Base-by-base conservation (phyloP, 2,113 vertebrate genomes). In the Sceloporus tristichus region DNA sequence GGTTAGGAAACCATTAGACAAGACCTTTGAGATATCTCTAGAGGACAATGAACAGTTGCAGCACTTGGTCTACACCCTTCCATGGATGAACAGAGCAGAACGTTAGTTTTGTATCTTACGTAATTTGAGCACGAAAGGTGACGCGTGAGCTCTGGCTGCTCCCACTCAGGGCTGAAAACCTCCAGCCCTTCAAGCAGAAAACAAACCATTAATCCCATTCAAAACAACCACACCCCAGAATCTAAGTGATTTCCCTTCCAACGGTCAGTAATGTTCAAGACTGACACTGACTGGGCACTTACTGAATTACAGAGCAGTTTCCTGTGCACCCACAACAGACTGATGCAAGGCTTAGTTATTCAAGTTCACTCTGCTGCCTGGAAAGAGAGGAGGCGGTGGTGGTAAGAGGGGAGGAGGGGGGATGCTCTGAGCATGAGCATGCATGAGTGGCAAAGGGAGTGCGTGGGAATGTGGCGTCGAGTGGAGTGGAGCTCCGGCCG, bases 331-430 rank as follows among this genome's bases (percentile, higher is more conserved):
- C 9, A 0, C 0, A 77, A 48, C 14, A 0, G 0, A 1, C 1
- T 0, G 0, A 1, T 27, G 23, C 82, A 59, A 48, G 79, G 94
- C 95, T 96, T 96, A 98, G 94, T 96, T 98, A 96, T 96, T 94
- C 4, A 96, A 90, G 74, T 95, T 98, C 94, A 98, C 95, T 94
- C 98, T 97, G 95, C 98, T 97, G 0, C 97, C 96, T 1, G 97
- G 97, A 93, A 98, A 98, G 56, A 98, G 96, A n/a, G 97, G 97
- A 42, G 97, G 97, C 0, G 97, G 97, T 0, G 97, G 97, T 0
- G 97, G 97, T 93, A 97, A 95, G 89, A 97, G 97, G 42, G 96
- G 94, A 62, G 96, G 94, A 73, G 97, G 96, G 68, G 97, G 97
- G 82, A 97, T 95, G 92, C 93, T 96, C 80, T 94, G 96, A 48